A percentile compares a stretch with the other conserved stretches of the same genome.
phyloP scores from a whole-genome alignment of 2,888 invertebrate species.

The Oasisia sp. region DNA sequence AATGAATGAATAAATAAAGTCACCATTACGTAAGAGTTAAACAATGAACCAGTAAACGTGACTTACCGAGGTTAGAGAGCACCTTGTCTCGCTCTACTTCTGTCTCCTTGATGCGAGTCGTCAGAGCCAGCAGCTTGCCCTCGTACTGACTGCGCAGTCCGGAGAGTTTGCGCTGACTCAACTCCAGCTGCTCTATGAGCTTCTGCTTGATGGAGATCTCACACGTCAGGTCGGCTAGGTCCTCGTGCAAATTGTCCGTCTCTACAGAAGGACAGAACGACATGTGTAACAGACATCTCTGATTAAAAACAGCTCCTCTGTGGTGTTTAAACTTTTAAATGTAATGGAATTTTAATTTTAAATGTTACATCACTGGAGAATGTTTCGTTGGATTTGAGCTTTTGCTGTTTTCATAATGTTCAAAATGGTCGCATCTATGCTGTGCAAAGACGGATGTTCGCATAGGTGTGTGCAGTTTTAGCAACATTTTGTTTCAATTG shows the following conservation, averaged over 20 bases:
- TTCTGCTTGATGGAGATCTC: slow-evolving; percentile 95
- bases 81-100: slow-evolving; percentile 92
- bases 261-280: background rate
- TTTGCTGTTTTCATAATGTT: no score
- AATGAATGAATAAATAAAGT: no score
- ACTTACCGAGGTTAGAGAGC: slow-evolving; percentile 64
- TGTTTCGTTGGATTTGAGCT: no score
- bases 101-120: slow-evolving; percentile 85
- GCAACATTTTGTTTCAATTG: background rate
- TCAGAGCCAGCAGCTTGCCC: slow-evolving; percentile 85
- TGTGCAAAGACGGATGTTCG: background rate
- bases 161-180: slow-evolving; percentile 85
- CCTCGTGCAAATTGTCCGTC: slow-evolving; percentile 68
- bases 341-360: background rate
- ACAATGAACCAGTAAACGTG: background rate
- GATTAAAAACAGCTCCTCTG: background rate
- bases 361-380: no score
- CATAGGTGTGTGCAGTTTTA: background rate
- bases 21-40: background rate
- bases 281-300: no score
- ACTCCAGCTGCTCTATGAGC: slow-evolving; percentile 91
- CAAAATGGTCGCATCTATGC: no score
- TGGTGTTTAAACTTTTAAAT: background rate
- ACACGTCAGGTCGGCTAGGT: slow-evolving; percentile 87
- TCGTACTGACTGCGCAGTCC: slow-evolving; percentile 91